Percentiles rank a stretch among this genome's conserved stretches.
Conservation (phyloP, 1,140 invertebrate genomes). For the Brachionus paranguensis region DNA sequence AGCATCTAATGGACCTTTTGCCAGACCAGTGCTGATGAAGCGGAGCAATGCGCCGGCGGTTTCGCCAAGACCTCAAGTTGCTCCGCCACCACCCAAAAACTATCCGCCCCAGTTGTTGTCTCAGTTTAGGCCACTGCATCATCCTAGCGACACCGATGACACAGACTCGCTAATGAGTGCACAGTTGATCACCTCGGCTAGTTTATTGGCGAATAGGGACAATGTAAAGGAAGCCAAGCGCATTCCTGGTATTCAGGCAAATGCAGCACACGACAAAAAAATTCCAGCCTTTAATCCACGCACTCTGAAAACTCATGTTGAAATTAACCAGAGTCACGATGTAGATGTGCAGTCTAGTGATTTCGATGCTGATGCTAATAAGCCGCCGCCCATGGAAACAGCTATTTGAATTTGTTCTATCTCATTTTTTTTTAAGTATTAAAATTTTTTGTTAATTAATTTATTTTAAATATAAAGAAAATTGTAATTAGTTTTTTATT, state of each 20-base stretch:
- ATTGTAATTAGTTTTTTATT: neutral
- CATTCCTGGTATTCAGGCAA: neutral
- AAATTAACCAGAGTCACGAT: neutral
- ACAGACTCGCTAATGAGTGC: conserved; percentile 3
- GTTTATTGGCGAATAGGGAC: neutral
- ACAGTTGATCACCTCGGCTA: conserved; percentile 12
- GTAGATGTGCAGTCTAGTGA: neutral
- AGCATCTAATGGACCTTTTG: neutral
- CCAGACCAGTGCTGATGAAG: neutral
- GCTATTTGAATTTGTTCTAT: conserved; percentile 21
- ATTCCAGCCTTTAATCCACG: neutral
- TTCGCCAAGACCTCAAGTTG: neutral
- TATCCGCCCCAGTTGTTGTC: neutral
- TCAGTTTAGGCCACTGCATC: neutral
- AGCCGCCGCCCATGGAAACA: conserved; percentile 36
- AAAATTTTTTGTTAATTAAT: neutral
- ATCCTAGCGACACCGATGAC: neutral
- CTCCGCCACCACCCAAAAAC: neutral
- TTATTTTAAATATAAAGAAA: neutral
- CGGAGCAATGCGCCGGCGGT: neutral
- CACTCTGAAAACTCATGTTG: neutral
- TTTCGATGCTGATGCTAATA: neutral
- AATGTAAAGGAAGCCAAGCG: conserved; percentile 3
- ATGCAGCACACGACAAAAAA: neutral
- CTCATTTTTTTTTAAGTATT: conserved; percentile 38